phyloP scores from a whole-genome alignment of 2,888 invertebrate species.

The Orthonychiurus folsomi region DNA sequence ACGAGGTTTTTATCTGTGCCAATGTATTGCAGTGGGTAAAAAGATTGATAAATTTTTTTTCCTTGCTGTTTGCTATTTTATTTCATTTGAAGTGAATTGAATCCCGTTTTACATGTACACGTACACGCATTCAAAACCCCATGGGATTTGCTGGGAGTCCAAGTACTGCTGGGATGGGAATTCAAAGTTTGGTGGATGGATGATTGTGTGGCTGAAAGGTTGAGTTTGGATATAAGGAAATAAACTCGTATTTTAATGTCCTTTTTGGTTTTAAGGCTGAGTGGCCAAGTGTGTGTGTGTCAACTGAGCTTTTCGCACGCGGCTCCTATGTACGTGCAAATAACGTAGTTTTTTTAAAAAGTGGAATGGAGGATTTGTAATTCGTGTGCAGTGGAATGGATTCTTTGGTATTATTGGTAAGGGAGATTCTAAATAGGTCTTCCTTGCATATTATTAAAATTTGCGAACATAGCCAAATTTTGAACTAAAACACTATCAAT shows the following conservation, averaged over 20 bases:
- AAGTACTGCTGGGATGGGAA: too few species aligned
- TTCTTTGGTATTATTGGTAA: too few species aligned
- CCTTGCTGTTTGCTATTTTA: neutral
- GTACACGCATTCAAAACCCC: neutral
- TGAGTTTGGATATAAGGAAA: neutral
- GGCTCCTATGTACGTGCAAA: too few species aligned
- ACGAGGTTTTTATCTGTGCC: too few species aligned
- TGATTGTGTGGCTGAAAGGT: neutral
- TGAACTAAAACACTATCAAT: too few species aligned
- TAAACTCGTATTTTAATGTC: neutral
- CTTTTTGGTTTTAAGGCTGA: neutral
- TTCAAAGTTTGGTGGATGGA: neutral
- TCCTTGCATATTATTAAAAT: too few species aligned
- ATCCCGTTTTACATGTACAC: neutral
- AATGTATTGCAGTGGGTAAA: neutral
- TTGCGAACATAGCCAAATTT: too few species aligned
- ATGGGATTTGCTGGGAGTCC: neutral
- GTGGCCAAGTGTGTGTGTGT: neutral
- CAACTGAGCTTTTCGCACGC: too few species aligned
- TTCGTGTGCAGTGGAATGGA: too few species aligned
- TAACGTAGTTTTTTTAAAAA: too few species aligned
- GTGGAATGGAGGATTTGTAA: too few species aligned
- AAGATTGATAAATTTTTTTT: neutral
- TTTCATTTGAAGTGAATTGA: neutral
- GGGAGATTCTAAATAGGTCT: too few species aligned